Evolutionary conservation across 2,888 invertebrate genomes (phyloP).

Genomic region (Druceiella hillmani): DNA sequence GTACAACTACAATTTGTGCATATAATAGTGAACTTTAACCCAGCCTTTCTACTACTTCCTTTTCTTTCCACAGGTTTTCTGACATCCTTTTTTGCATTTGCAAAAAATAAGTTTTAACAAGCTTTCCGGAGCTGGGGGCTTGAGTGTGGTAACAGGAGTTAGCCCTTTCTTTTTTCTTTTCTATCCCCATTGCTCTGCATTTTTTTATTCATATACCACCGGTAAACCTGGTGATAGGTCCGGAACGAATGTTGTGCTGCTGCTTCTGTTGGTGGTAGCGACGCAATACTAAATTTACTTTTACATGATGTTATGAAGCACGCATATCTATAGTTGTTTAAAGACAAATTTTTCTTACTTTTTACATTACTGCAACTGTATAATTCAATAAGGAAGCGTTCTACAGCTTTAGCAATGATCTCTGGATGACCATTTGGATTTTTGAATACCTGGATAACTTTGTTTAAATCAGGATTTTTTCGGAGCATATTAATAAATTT

Average conservation of each 20-base stretch:
- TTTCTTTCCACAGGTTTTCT: conserved; percentile 25
- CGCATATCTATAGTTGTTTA: too few species aligned
- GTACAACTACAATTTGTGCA: conserved; percentile 7
- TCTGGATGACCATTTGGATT: too few species aligned
- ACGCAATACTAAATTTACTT: too few species aligned
- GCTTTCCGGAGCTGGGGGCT: conserved; percentile 4
- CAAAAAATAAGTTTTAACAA: conserved; percentile 9
- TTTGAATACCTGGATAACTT: too few species aligned
- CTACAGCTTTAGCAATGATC: too few species aligned
- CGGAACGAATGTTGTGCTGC: conserved; percentile 1
- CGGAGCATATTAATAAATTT: too few species aligned
- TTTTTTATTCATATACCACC: not conserved
- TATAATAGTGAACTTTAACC: conserved; percentile 30
- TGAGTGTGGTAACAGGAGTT: conserved; percentile 10
- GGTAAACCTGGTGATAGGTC: not conserved
- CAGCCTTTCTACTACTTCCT: conserved; percentile 26
- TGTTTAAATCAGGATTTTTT: too few species aligned
- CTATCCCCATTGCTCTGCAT: not conserved
- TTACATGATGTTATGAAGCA: too few species aligned
- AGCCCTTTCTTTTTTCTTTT: conserved; percentile 6
- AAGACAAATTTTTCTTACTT: too few species aligned
- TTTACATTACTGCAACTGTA: too few species aligned
- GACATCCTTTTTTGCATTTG: conserved; percentile 10
- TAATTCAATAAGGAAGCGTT: too few species aligned
- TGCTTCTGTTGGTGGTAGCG: too few species aligned